These are phyloP conservation scores for Drosophila yooni DNA, from an alignment of 2,888 invertebrate species.

Conservation along the genomic window DNA sequence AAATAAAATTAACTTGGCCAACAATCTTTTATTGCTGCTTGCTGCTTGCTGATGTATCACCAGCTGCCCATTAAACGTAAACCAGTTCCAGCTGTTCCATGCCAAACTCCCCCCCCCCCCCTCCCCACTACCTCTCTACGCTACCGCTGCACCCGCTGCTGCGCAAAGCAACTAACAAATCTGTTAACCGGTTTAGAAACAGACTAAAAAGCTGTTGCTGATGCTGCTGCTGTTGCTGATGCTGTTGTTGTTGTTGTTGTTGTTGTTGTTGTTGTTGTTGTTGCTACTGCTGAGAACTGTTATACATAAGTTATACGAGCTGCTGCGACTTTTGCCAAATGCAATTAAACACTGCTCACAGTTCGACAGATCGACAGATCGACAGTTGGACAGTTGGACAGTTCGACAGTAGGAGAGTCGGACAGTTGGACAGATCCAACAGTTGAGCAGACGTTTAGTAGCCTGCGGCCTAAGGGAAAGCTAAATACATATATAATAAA, in stretches of 20 bases:
- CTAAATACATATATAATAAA: constrained; percentile 12
- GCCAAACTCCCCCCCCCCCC: neutral
- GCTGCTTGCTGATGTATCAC: constrained; percentile 52
- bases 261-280: constrained; percentile 18
- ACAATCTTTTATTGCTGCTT: constrained; percentile 26
- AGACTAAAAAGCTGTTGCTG: constrained; percentile 44
- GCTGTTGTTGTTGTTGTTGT: no score
- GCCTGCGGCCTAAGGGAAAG: constrained; percentile 47
- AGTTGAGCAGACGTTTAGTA: neutral
- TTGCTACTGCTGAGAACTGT: constrained; percentile 49
- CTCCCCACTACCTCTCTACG: neutral
- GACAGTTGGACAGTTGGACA: constrained; percentile 18
- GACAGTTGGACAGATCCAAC: constrained; percentile 21
- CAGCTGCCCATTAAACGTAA: constrained; percentile 65
- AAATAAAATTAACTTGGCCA: constrained; percentile 41
- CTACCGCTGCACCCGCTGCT: neutral
- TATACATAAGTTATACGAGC: constrained; percentile 44
- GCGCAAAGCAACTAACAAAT: constrained; percentile 54
- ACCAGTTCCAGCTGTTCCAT: constrained; percentile 48
- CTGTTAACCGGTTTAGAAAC: constrained; percentile 67
- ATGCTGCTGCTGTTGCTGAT: constrained; percentile 20
- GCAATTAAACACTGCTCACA: constrained; percentile 53
- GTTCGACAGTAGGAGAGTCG: neutral
- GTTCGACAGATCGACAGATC: constrained; percentile 16
- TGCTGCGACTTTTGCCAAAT: constrained; percentile 37